Base-by-base conservation (phyloP, 2,113 vertebrate species). In the Onychorhynchus coronatus region DNA sequence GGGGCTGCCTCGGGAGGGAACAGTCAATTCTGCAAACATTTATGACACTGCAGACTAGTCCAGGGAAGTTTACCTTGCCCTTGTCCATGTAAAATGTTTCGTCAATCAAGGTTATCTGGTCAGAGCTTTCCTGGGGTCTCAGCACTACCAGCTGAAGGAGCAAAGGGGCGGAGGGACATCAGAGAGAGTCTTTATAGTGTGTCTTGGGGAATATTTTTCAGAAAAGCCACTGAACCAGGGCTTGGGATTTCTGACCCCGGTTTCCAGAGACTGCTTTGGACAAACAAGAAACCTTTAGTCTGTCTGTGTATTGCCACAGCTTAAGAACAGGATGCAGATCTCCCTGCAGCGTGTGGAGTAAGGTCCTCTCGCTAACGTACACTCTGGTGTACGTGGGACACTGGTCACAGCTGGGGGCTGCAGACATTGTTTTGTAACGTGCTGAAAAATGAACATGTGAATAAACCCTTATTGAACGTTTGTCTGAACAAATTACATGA, bases 11-110 rank as follows among this genome's bases (percentile, higher is more conserved):
- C 93, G 84, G 83, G 83, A 93, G 88, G 47, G 80, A 91, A 91
- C 70, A 80, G 85, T 93, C 88, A 94, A 81, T 85, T 85, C 91
- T 84, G 83, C 83, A 94, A 96, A 88, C 77, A 47, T 82, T 97
- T 95, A 76, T 92, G 94, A 85, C 75, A 63, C 61, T 42, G 80
- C 79, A 82, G 80, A 33, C n/a, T 22, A 39, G 65, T 53, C 47
- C 49, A 41, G 41, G 70, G 56, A 92, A 81, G 88, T 94, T 96
- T 93, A 91, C 88, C 82, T 96, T 88, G 65, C 83, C 88, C 95
- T 94, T 93, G 68, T 49, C 65, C 62, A 8, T 67, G 73, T 81
- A 52, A 84, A 93, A 91, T 23, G 16, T 84, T 96, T 84, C 80
- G 72, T 94, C 80, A 35, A 89, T 87, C 76, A 74, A 80, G 79